Conservation (phyloP, 2,113 vertebrate species). For the Thunnus thynnus region DNA sequence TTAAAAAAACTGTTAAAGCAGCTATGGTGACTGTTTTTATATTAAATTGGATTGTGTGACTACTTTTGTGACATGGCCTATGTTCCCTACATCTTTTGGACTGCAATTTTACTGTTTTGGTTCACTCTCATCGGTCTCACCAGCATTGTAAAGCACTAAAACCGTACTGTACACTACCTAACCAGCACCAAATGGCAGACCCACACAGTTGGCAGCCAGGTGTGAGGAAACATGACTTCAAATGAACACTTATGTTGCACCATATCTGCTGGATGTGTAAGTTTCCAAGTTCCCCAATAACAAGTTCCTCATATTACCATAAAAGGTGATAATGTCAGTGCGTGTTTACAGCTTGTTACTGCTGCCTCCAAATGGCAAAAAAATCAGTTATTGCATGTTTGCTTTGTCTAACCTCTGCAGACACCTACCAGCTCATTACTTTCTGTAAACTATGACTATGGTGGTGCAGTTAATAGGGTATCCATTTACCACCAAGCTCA, state of each 20-base stretch:
- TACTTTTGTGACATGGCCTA: too few species aligned
- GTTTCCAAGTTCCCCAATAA: too few species aligned
- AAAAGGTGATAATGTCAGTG: too few species aligned
- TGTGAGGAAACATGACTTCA: too few species aligned
- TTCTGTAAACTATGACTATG: not conserved
- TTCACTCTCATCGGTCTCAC: not conserved
- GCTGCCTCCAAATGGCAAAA: not conserved
- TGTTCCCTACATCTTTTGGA: too few species aligned
- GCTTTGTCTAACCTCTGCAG: not conserved
- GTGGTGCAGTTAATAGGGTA: not conserved
- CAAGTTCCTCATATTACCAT: too few species aligned
- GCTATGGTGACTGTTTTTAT: not conserved
- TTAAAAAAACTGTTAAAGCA: not conserved
- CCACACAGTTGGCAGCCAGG: not conserved
- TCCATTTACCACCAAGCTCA: not conserved
- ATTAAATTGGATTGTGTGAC: too few species aligned
- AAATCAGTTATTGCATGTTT: not conserved
- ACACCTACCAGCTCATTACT: not conserved
- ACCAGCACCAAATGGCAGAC: not conserved
- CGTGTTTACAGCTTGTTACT: too few species aligned
- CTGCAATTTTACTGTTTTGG: not conserved
- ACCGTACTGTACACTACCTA: not conserved
- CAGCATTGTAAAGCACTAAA: not conserved
- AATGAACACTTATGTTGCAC: too few species aligned
- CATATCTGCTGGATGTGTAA: too few species aligned